Conservation (phyloP, 2,113 vertebrate genomes). For the Seriola aureovittata region DNA sequence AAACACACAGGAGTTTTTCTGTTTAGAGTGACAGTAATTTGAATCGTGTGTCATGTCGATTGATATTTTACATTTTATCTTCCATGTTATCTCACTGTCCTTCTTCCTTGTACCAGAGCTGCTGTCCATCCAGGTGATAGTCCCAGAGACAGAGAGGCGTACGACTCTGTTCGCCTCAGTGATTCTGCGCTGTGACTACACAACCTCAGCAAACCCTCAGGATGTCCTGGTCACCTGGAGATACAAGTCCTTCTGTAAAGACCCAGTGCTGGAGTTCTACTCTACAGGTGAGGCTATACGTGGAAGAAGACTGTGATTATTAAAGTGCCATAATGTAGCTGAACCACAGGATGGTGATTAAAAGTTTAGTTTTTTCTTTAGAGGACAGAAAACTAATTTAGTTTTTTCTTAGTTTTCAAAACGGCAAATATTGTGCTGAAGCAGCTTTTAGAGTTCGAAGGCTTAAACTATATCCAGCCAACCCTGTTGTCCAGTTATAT, state of each 20-base stretch:
- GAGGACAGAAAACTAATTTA: no score
- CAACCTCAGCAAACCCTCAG: conserved; percentile 91
- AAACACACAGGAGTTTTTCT: not conserved
- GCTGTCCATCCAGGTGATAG: conserved; percentile 89
- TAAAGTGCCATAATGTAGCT: not conserved
- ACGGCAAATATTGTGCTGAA: no score
- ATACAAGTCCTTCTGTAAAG: conserved; percentile 97
- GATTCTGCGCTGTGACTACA: conserved; percentile 92
- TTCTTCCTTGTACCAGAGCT: conserved; percentile 81
- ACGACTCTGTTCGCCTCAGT: conserved; percentile 91
- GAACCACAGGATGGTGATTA: no score
- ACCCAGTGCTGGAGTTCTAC: conserved; percentile 95
- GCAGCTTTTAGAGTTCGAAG: no score
- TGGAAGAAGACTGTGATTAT: not conserved
- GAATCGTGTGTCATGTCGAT: not conserved
- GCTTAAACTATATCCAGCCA: no score
- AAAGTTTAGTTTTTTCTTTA: no score
- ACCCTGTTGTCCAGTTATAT: no score
- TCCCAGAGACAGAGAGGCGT: conserved; percentile 86
- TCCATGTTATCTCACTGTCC: not conserved
- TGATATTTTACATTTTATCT: conserved; percentile 7
- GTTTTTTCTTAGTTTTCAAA: no score
- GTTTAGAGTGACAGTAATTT: not conserved
- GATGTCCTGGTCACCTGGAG: conserved; percentile 93
- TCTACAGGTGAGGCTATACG: conserved; percentile 84